Percentiles rank a stretch among this genome's conserved stretches.
These are phyloP conservation scores for Drosophila santomea DNA, from an alignment of 1,140 invertebrate species.

Conservation along the genomic window DNA sequence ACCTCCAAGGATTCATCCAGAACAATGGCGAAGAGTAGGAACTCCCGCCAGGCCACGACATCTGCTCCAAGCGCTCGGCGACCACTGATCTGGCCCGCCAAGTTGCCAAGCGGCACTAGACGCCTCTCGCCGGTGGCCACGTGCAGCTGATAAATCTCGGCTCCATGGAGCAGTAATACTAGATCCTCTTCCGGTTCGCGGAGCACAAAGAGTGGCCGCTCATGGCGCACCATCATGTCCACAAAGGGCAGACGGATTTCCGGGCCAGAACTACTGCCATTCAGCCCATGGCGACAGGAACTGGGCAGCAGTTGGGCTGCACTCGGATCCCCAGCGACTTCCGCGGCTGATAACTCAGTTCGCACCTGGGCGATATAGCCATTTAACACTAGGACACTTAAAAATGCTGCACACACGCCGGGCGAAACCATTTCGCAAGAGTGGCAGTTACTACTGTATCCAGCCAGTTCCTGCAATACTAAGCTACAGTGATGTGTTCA, in stretches of 20 bases:
- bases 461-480: not conserved
- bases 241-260: slow-evolving; percentile 74
- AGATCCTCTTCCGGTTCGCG: slow-evolving; percentile 46
- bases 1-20: slow-evolving; percentile 63
- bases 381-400: slow-evolving; percentile 2
- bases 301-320: slow-evolving; percentile 42
- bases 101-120: slow-evolving; percentile 54
- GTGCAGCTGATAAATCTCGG: slow-evolving; percentile 63
- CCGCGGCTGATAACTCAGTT: not conserved
- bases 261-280: slow-evolving; percentile 47
- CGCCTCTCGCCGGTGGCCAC: slow-evolving; percentile 54
- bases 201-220: slow-evolving; percentile 55
- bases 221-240: slow-evolving; percentile 64
- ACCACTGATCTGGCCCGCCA: slow-evolving; percentile 42
- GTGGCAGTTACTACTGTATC: not conserved
- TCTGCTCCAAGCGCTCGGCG: slow-evolving; percentile 38
- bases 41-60: slow-evolving; percentile 63
- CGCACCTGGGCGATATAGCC: not conserved
- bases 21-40: slow-evolving; percentile 61
- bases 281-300: slow-evolving; percentile 36
- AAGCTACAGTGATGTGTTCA: too few relatives aligned
- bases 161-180: slow-evolving; percentile 66
- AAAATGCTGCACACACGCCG: slow-evolving; percentile 1
- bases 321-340: not conserved
- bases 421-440: slow-evolving; percentile 25